Evolutionary conservation across 2,888 invertebrate genomes (phyloP).

Genomic region (Chirona hameri): DNA sequence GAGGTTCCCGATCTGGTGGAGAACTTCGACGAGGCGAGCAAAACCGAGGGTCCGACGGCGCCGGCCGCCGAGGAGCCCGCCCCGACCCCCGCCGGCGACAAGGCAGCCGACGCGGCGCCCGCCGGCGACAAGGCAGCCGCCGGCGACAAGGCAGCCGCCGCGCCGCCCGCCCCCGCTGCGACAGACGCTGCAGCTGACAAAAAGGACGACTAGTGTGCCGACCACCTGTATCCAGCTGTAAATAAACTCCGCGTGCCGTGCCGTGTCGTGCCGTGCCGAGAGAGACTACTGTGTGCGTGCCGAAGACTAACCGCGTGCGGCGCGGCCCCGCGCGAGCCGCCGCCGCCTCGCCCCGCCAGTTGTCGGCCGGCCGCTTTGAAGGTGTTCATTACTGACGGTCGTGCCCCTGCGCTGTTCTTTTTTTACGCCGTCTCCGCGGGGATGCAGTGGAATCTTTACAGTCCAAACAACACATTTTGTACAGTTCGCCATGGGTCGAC

Average conservation of each 20-base stretch:
- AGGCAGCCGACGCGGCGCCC: background rate
- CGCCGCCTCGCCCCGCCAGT: background rate
- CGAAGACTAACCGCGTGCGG: background rate
- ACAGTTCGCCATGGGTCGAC: background rate
- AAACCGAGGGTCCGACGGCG: constrained; percentile 60
- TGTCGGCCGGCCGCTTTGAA: too few relatives aligned
- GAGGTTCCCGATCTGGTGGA: constrained; percentile 97
- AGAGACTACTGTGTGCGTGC: constrained; percentile 1
- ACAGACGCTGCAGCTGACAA: background rate
- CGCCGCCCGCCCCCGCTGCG: background rate
- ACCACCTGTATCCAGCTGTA: background rate
- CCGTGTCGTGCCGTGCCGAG: background rate
- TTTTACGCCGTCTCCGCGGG: background rate
- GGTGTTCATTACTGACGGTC: background rate
- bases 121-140: background rate
- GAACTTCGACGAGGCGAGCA: constrained; percentile 97
- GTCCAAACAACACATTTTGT: background rate
- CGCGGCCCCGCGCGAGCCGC: background rate
- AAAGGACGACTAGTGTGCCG: background rate
- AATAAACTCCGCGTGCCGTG: constrained; percentile 1
- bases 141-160: background rate
- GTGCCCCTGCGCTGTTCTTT: background rate
- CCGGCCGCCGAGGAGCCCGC: background rate
- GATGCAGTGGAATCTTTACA: background rate
- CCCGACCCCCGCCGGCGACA: background rate